These are phyloP conservation scores for Procambarus clarkii DNA, from an alignment of 1,140 invertebrate species.

Conservation along the genomic window DNA sequence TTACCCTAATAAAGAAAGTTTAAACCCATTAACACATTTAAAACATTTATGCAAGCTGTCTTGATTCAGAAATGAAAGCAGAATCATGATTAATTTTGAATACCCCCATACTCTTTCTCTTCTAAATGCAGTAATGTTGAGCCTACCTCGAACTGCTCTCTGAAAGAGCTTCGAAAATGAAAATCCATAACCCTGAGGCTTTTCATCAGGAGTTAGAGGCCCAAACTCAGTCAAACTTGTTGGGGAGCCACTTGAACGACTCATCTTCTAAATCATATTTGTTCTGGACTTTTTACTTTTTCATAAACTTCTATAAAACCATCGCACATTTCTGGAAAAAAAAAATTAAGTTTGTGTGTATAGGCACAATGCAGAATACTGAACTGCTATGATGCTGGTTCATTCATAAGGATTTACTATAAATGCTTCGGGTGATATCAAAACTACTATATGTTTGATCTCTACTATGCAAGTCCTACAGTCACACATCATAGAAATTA, in stretches of 20 bases:
- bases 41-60: too few relatives aligned
- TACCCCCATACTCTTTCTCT: too few relatives aligned
- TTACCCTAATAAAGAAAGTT: too few relatives aligned
- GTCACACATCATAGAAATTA: too few relatives aligned
- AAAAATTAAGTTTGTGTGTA: not conserved
- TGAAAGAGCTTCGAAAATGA: constrained; percentile 76
- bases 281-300: not conserved
- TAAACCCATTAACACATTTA: too few relatives aligned
- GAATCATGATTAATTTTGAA: too few relatives aligned
- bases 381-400: not conserved
- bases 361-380: not conserved
- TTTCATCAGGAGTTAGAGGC: constrained; percentile 76
- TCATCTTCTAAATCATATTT: constrained; percentile 40
- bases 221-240: constrained; percentile 77
- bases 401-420: too few relatives aligned
- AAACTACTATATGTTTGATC: too few relatives aligned
- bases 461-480: too few relatives aligned
- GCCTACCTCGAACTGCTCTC: constrained; percentile 74
- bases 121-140: not conserved
- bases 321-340: constrained; percentile 22
- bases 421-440: too few relatives aligned
- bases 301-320: constrained; percentile 10
- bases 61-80: too few relatives aligned
- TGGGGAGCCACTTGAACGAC: constrained; percentile 71
- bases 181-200: constrained; percentile 74